Conservation (phyloP, 2,888 invertebrate species). For the Tipula helvola region DNA sequence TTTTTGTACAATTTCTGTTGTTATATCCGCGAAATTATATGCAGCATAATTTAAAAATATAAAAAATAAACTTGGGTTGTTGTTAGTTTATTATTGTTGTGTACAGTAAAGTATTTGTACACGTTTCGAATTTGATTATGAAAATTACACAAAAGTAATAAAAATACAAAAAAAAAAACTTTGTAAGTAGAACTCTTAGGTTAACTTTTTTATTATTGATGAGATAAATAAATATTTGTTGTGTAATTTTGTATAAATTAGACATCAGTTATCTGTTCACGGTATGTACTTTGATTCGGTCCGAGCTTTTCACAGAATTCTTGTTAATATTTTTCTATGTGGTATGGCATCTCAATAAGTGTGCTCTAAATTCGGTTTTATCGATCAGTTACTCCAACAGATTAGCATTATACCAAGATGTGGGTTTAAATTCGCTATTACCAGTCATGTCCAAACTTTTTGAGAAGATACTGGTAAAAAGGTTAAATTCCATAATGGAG, state of each 20-base stretch:
- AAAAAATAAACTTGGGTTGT: background rate
- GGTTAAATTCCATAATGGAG: no score
- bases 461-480: no score
- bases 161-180: background rate
- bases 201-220: background rate
- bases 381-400: no score
- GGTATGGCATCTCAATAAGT: no score
- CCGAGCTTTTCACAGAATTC: background rate
- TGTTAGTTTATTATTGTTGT: background rate
- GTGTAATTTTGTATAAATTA: background rate
- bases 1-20: background rate
- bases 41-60: background rate
- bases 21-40: slow-evolving; percentile 4
- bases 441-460: no score
- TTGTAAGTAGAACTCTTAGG: background rate
- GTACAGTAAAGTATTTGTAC: background rate
- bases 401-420: no score
- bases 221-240: background rate
- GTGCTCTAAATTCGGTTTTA: no score
- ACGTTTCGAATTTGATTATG: background rate
- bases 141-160: background rate
- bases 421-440: no score
- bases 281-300: background rate
- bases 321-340: no score
- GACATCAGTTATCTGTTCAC: background rate